phyloP scores from a whole-genome alignment of 23 tunicate genomes.

The Botrylloides violaceus region DNA sequence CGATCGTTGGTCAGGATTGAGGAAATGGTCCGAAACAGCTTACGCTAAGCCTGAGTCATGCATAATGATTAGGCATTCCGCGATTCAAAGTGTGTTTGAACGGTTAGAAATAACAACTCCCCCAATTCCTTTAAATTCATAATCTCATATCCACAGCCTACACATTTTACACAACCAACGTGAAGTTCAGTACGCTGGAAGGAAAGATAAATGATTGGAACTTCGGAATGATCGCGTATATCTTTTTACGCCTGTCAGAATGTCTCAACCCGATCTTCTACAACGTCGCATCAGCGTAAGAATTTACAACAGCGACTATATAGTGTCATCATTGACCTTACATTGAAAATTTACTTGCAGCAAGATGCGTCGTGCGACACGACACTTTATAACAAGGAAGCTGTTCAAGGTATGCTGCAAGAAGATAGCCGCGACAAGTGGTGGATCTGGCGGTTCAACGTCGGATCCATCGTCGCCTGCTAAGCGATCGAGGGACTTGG shows the following conservation, averaged over 20 bases:
- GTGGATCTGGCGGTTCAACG: neutral
- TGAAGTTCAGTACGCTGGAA: neutral
- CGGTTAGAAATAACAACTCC: no score
- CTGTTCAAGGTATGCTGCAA: neutral
- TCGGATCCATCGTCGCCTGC: neutral
- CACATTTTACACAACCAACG: conserved; percentile 17
- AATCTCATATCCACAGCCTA: neutral
- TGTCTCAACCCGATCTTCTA: neutral
- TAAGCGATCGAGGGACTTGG: neutral
- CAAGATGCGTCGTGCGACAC: neutral
- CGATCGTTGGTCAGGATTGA: no score
- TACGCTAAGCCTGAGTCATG: no score
- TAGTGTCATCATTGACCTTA: neutral
- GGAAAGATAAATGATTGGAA: conserved; percentile 17
- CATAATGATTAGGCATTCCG: no score
- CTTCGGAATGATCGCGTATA: conserved; percentile 18
- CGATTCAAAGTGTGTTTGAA: no score
- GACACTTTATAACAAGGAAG: neutral
- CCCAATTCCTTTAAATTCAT: neutral
- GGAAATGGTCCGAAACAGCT: neutral
- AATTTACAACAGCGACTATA: neutral
- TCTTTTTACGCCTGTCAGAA: neutral
- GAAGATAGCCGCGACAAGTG: neutral
- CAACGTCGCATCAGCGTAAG: neutral
- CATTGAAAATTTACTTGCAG: neutral